Evolutionary conservation across 1,140 invertebrate genomes (phyloP), one percentile per base, ranked within the genome.

Genomic region (Octopus bimaculoides): DNA sequence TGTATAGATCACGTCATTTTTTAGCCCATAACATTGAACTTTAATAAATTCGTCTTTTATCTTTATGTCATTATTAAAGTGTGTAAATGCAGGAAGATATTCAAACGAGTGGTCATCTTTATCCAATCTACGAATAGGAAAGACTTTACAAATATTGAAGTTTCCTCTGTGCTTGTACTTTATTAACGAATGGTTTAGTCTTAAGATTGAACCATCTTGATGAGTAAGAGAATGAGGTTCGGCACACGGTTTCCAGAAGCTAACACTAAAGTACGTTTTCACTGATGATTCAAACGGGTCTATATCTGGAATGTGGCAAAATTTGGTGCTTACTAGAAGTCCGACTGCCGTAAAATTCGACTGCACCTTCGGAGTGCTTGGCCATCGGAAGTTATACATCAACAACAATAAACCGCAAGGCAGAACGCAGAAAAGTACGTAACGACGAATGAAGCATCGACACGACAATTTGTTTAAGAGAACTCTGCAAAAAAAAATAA

Each of bases 221-320:
- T 86, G 88, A 7, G 88, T 84, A n/a, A 94, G 83, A 0, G 90
- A 86, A 0, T 90, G 88, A 10, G 85, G 84, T 54, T 87, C 89
- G 6, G 91, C 88, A 84, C 94, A 95, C 0, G 89, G 78, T 53
- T 93, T 90, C 71, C 92, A 93, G 79, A 91, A 90, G 69, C 91
- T 88, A 53, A 92, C 91, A 73, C 91, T 91, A 20, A 94, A 92
- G 80, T 92, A 92, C 53, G 91, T 87, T 81, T 90, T 91, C n/a
- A 94, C 93, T 26, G 93, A 93, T 9, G 91, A 87, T 81, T 96
- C 94, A 76, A 93, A 93, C 0, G 95, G 93, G 82, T 94, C 92
- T 77, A 96, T 91, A 10, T 93, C 92, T 1, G 95, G 95, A 83
- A 97, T 95, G 5, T 93, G 92, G 87, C 96, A 97, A 41, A 94